Evolutionary conservation across 2,888 invertebrate species (phyloP), one percentile per base, ranked within the genome.

Genomic region (Crioceris asparagi): DNA sequence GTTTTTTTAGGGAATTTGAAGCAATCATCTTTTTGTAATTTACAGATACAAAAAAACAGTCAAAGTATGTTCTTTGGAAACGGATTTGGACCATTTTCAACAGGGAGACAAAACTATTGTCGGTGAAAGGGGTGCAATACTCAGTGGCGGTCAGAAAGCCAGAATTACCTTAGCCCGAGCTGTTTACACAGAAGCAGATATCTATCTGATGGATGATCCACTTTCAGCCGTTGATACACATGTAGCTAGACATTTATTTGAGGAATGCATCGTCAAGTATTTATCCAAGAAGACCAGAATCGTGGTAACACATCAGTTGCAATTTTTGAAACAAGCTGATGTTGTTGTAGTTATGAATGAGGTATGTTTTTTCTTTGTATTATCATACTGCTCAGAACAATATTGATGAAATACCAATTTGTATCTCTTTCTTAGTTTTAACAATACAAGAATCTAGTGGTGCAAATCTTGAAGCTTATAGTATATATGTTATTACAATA

Each of bases 251-350:
- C 79, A 82, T 58, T 64, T 87, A 7, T 84, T 85, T 53, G 75
- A 83, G 33, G 72, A 81, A 60, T 86, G 83, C 34, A 76, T 84
- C 36, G 65, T 64, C 11, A 65, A 68, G 2, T 65, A 68, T 41
- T 53, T 73, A 43, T 61, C 66, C 5, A 65, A 75, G 41, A 75
- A 79, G 55, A 82, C 84, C 1, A 69, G 83, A 25, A 74, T 90
- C 46, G 70, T 90, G 11, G 83, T 86, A 40, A 90, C 90, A 0
- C 88, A 91, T 62, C 88, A 90, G 58, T 65, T 86, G 29, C 88
- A 90, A 55, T 83, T 81, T 52, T 68, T 83, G 27, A 75, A 75
- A 49, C 56, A 69, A 15, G 80, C 77, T 1, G 77, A 83, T 59
- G 67, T 70, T 40, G 71, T 83, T 38, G 60, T 83, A 43, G 69